Base-by-base conservation (phyloP, 2,113 vertebrate genomes). In the Nycticryphes semicollaris region DNA sequence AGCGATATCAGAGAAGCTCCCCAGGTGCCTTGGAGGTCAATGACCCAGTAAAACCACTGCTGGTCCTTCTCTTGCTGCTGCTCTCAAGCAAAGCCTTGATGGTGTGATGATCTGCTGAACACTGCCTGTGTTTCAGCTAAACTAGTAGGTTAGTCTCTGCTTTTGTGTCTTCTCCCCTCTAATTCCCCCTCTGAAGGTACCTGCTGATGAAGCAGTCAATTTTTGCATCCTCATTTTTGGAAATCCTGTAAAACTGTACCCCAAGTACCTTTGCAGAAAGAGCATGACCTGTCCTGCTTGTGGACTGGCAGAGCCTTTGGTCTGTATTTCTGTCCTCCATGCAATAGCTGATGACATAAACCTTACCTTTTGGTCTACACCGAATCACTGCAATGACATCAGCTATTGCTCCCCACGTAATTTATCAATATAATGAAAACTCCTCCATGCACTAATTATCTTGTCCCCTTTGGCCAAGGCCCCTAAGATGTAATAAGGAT, bases 391-490 rank as follows among this genome's bases (percentile, higher is more conserved):
- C 47, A 59, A 14, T 87, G 73, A 75, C 68, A 87, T 84, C 90
- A 82, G 24, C 39, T 50, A 9, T 53, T 53, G 51, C 23, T 94
- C 24, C 45, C 33, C 12, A 27, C 23, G 0, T 50, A 14, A 84
- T 87, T 93, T 50, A 87, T 92, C 76, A 84, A 0, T 59, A 15
- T 74, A 74, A 28, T 0, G 1, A 69, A 33, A 89, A 56, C 53
- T 74, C 25, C 45, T 86, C 72, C 17, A 0, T 54, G 37, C 27
- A 9, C 22, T 75, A 37, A 79, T 89, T 73, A 25, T 57, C 64
- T 82, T 87, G 80, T 93, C 68, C 73, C 37, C 53, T 82, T 90
- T 92, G 68, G 92, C 85, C 53, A 74, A 62, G 89, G 56, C 69
- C 47, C 78, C 79, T 45, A 15, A 76, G 43, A 41, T 84, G 64